Conservation (phyloP, 2,888 invertebrate species). For the Melitaea athalia region DNA sequence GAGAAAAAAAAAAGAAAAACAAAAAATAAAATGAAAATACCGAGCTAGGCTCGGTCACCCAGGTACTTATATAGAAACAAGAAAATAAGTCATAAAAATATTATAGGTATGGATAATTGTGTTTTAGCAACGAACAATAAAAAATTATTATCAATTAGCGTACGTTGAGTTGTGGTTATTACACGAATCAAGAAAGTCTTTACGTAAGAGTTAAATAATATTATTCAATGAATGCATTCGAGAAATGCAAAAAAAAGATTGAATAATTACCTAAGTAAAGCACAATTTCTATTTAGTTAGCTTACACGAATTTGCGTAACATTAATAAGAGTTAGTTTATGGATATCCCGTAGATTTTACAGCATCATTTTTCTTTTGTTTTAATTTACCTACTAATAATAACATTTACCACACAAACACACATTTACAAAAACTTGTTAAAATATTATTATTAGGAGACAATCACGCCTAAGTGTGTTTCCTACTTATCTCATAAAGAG, state of each 20-base stretch:
- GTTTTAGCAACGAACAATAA: background rate
- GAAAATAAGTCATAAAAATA: too few relatives aligned
- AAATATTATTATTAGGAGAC: background rate
- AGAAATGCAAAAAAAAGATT: background rate
- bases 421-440: background rate
- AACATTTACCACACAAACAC: background rate
- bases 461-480: too few relatives aligned
- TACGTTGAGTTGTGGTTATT: background rate
- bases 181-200: background rate
- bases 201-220: conserved; percentile 8
- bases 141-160: background rate
- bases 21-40: too few relatives aligned
- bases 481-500: background rate
- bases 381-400: too few relatives aligned
- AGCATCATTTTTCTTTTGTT: too few relatives aligned
- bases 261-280: background rate
- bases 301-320: background rate
- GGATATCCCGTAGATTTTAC: too few relatives aligned
- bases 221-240: background rate
- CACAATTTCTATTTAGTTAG: background rate
- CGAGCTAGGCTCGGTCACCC: too few relatives aligned
- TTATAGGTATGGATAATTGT: too few relatives aligned
- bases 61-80: too few relatives aligned
- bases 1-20: too few relatives aligned
- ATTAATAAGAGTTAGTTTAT: background rate